These are phyloP conservation scores for Nipponacmea schrenckii DNA, from an alignment of 2,888 invertebrate species.

Conservation along the genomic window DNA sequence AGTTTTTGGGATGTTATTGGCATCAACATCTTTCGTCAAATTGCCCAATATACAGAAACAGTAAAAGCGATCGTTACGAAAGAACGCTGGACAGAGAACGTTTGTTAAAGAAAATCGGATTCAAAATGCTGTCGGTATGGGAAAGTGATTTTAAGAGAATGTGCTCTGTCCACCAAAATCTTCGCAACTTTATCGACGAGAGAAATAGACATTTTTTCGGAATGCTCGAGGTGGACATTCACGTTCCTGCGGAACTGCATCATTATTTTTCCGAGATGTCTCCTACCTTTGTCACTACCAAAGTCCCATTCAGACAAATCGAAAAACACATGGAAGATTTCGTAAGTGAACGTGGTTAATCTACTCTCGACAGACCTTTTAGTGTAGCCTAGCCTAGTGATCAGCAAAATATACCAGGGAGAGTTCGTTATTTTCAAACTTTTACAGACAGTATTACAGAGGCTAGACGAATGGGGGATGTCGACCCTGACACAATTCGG, in stretches of 20 bases:
- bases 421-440: background rate
- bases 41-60: background rate
- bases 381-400: slow-evolving; percentile 26
- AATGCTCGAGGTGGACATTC: slow-evolving; percentile 12
- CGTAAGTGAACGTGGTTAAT: too few species aligned
- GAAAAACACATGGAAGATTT: slow-evolving; percentile 7
- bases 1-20: slow-evolving; percentile 7
- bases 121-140: slow-evolving; percentile 5
- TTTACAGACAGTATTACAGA: slow-evolving; percentile 10
- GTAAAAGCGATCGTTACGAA: background rate
- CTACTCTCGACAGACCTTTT: too few species aligned
- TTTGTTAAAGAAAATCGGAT: background rate
- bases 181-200: background rate
- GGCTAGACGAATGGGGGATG: slow-evolving; percentile 8
- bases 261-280: slow-evolving; percentile 11
- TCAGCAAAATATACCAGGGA: slow-evolving; percentile 12
- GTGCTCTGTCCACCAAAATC: background rate
- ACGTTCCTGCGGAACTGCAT: background rate
- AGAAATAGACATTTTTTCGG: slow-evolving; percentile 6
- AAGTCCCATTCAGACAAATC: slow-evolving; percentile 7
- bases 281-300: slow-evolving; percentile 9
- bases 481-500: slow-evolving; percentile 1
- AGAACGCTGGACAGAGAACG: slow-evolving; percentile 5
- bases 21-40: background rate
- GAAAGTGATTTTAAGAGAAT: slow-evolving; percentile 4